Percentiles rank a stretch among this genome's conserved stretches.
These are phyloP conservation scores for Chelmon rostratus DNA, from an alignment of 2,797 vertebrate species.

Conservation along the genomic window DNA sequence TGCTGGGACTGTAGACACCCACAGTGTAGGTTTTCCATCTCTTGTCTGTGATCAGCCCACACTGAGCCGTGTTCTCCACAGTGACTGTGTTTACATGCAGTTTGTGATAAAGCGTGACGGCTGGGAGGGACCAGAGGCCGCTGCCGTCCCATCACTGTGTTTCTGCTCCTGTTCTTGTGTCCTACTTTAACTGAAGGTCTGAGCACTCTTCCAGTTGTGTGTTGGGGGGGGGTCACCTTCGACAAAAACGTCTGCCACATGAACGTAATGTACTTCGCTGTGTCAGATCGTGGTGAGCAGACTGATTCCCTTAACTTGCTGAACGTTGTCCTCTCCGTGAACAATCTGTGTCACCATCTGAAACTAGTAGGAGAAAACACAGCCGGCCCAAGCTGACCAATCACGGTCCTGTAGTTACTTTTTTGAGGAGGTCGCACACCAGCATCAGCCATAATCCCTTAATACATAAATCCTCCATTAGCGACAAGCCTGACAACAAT, in stretches of 20 bases:
- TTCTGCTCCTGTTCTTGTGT: background rate
- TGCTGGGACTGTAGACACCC: background rate
- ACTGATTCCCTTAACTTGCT: background rate
- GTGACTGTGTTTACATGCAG: background rate
- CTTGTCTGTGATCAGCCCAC: background rate
- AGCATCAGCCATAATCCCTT: background rate
- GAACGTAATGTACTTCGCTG: background rate
- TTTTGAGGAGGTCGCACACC: background rate
- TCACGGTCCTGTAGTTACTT: background rate
- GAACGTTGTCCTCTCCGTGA: background rate
- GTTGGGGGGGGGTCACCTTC: too few relatives aligned
- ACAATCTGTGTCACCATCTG: background rate
- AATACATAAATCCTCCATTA: background rate
- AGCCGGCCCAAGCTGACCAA: background rate
- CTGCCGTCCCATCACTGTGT: background rate
- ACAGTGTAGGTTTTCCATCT: background rate
- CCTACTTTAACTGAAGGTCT: background rate
- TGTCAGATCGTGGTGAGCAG: background rate
- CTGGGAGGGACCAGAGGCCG: background rate
- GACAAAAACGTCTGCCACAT: too few relatives aligned
- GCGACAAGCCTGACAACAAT: background rate
- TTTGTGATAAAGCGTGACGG: background rate
- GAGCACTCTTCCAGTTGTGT: background rate
- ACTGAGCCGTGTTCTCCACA: background rate
- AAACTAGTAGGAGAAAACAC: background rate